Conservation (phyloP, 1,140 invertebrate species). For the Cydia pomonella region DNA sequence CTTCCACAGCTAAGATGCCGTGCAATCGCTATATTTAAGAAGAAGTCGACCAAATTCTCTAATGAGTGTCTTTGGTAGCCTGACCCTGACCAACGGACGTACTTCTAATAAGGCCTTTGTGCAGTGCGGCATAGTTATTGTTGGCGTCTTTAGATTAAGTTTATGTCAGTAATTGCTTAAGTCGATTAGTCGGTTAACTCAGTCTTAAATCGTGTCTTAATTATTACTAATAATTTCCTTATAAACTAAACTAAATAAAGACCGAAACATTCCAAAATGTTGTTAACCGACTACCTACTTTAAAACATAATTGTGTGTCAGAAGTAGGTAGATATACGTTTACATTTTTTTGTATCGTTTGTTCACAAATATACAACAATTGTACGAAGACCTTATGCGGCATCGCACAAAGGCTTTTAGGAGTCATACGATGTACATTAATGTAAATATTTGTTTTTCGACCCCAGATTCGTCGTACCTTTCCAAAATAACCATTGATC, state of each 20-base stretch:
- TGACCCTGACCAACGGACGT: conserved; percentile 23
- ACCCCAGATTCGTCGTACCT: conserved; percentile 7
- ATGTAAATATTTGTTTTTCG: conserved; percentile 15
- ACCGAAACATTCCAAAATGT: too few relatives aligned
- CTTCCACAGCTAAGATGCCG: background rate
- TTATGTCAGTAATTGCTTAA: too few relatives aligned
- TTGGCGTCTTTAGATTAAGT: too few relatives aligned
- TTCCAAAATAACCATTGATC: conserved; percentile 36
- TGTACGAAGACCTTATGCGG: background rate
- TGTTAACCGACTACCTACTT: too few relatives aligned
- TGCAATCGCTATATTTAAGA: conserved; percentile 22
- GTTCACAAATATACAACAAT: background rate
- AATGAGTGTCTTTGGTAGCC: conserved; percentile 22
- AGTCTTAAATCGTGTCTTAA: too few relatives aligned
- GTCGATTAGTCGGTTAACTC: too few relatives aligned
- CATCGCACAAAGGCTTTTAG: background rate
- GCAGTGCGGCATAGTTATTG: background rate
- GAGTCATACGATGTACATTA: conserved; percentile 4
- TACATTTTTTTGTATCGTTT: too few relatives aligned
- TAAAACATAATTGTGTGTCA: too few relatives aligned
- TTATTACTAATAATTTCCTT: too few relatives aligned
- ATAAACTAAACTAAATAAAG: too few relatives aligned
- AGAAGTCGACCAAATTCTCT: conserved; percentile 18
- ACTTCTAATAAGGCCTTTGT: background rate
- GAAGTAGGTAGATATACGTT: too few relatives aligned